phyloP scores from a whole-genome alignment of 2,113 vertebrate species.

The Apaloderma vittatum region DNA sequence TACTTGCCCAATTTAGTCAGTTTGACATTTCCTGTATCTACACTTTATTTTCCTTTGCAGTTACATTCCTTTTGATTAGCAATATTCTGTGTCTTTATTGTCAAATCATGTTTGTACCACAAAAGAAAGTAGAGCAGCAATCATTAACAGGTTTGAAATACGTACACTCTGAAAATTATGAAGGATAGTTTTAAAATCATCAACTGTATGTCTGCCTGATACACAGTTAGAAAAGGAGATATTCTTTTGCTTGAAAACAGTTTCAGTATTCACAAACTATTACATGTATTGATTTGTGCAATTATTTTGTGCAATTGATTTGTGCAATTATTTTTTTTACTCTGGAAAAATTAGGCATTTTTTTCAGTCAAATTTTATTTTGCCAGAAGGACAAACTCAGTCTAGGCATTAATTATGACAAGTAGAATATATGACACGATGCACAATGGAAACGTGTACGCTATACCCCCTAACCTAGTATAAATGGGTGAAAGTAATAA shows the following conservation, averaged over 20 bases:
- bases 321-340: not conserved
- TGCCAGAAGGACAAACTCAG: not conserved
- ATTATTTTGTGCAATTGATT: not conserved
- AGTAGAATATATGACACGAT: not conserved
- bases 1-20: constrained; percentile 5
- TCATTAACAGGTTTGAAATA: constrained; percentile 17
- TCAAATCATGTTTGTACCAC: not conserved
- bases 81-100: constrained; percentile 1
- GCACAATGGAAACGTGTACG: not conserved
- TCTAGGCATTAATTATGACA: not conserved
- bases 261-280: not conserved
- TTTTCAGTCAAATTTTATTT: not conserved
- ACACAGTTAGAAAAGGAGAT: not conserved
- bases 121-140: constrained; percentile 14
- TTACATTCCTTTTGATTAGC: constrained; percentile 17
- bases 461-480: not conserved
- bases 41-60: constrained; percentile 22
- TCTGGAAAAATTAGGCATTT: not conserved
- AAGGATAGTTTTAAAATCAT: not conserved
- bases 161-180: not conserved
- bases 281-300: not conserved
- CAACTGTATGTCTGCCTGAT: too few relatives aligned
- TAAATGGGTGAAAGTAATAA: not conserved
- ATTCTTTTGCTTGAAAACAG: not conserved
- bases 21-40: constrained; percentile 27